Conservation (phyloP, 2,797 vertebrate species). For the Sciaenops ocellatus region DNA sequence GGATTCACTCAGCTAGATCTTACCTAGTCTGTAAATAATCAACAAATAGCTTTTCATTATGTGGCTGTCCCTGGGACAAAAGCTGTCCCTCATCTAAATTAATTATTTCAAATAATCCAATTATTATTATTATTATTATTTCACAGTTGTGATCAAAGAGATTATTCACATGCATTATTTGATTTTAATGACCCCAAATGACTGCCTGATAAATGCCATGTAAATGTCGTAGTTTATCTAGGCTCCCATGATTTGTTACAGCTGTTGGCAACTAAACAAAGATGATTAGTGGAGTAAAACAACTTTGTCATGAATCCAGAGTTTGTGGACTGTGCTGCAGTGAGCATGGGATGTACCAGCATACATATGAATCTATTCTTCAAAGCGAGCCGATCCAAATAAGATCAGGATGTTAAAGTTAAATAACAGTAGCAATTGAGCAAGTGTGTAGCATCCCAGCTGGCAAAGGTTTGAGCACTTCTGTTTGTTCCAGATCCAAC, state of each 20-base stretch:
- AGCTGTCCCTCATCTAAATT: neutral
- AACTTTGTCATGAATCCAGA: neutral
- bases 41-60: neutral
- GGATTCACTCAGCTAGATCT: neutral
- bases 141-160: neutral
- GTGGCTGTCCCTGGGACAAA: neutral
- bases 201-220: slow-evolving; percentile 1
- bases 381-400: neutral
- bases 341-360: neutral
- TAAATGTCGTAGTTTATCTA: slow-evolving; percentile 7
- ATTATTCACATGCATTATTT: neutral
- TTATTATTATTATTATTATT: too few relatives aligned
- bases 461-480: slow-evolving; percentile 30
- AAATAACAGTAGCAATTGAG: slow-evolving; percentile 58
- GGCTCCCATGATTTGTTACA: neutral
- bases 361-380: slow-evolving; percentile 6
- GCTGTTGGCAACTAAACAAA: slow-evolving; percentile 1
- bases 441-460: slow-evolving; percentile 3
- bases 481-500: slow-evolving; percentile 72
- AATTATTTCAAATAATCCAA: too few relatives aligned
- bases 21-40: neutral
- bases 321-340: neutral
- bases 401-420: slow-evolving; percentile 39
- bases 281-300: neutral
- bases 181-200: neutral